Percentiles rank a stretch among this genome's conserved stretches.
Evolutionary conservation across 2,113 vertebrate genomes (phyloP).

Genomic region (Delphinus delphis): DNA sequence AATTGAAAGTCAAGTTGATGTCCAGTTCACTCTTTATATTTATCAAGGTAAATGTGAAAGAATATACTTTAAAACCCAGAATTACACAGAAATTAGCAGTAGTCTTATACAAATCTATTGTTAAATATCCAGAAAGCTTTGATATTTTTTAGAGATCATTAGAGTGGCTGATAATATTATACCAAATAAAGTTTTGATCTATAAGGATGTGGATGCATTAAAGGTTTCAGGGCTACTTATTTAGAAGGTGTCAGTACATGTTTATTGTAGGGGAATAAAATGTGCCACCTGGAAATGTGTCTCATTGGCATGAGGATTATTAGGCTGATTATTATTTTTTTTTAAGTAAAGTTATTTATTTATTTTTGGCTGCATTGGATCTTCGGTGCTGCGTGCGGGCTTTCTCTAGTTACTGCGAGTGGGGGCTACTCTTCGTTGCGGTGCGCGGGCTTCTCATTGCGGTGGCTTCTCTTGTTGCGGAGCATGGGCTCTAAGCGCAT

Average conservation of each 20-base stretch:
- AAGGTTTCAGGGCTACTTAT: neutral
- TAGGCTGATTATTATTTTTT: no score
- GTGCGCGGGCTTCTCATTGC: no score
- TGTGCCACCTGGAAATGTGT: no score
- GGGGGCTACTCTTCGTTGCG: no score
- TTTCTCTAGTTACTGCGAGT: no score
- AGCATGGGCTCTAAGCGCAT: no score
- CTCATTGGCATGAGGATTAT: no score
- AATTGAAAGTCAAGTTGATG: neutral
- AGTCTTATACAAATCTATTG: neutral
- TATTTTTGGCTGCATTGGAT: no score
- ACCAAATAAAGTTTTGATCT: neutral
- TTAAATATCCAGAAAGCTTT: neutral
- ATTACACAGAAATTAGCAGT: neutral
- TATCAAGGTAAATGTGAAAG: neutral
- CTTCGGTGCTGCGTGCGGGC: no score
- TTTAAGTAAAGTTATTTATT: no score
- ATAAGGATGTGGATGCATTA: neutral
- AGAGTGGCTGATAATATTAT: neutral
- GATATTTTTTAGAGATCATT: neutral
- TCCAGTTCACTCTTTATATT: neutral
- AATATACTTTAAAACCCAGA: neutral
- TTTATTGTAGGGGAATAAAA: neutral
- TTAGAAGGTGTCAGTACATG: neutral
- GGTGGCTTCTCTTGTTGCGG: no score